Evolutionary conservation across 1,140 invertebrate genomes (phyloP).

Genomic region (Achatina immaculata): DNA sequence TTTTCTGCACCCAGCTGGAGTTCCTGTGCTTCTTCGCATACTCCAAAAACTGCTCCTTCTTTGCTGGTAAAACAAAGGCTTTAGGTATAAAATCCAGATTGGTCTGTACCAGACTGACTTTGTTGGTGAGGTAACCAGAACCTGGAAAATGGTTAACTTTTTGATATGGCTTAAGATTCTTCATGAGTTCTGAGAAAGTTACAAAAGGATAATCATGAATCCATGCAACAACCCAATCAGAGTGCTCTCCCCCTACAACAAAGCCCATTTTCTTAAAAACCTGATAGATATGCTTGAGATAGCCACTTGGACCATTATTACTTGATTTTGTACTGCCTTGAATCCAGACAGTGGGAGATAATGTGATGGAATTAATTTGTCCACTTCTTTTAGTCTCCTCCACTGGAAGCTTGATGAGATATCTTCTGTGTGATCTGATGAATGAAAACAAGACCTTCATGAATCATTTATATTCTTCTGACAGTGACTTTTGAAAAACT

Average conservation of each 20-base stretch:
- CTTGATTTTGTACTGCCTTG: constrained; percentile 22
- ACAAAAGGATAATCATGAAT: constrained; percentile 93
- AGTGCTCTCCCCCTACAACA: constrained; percentile 74
- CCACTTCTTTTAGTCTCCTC: neutral
- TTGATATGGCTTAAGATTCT: constrained; percentile 80
- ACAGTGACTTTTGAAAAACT: neutral
- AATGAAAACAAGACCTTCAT: neutral
- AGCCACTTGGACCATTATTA: constrained; percentile 75
- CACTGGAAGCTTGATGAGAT: neutral
- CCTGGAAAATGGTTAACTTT: constrained; percentile 96
- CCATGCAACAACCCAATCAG: constrained; percentile 90
- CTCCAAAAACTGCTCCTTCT: constrained; percentile 80
- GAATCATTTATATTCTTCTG: neutral
- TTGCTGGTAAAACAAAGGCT: constrained; percentile 88
- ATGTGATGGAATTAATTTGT: neutral
- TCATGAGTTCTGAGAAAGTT: constrained; percentile 73
- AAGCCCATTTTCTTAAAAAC: constrained; percentile 83
- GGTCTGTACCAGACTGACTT: constrained; percentile 89
- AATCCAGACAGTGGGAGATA: constrained; percentile 28
- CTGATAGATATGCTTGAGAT: constrained; percentile 84
- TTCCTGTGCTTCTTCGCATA: constrained; percentile 80
- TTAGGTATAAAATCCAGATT: constrained; percentile 83
- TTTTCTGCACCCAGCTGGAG: constrained; percentile 90
- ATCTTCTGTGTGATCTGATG: neutral
- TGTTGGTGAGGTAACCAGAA: constrained; percentile 93